Percentiles rank a stretch among this genome's conserved stretches.
Conservation (phyloP, 2,797 vertebrate genomes). For the Ceyx erithaca region DNA sequence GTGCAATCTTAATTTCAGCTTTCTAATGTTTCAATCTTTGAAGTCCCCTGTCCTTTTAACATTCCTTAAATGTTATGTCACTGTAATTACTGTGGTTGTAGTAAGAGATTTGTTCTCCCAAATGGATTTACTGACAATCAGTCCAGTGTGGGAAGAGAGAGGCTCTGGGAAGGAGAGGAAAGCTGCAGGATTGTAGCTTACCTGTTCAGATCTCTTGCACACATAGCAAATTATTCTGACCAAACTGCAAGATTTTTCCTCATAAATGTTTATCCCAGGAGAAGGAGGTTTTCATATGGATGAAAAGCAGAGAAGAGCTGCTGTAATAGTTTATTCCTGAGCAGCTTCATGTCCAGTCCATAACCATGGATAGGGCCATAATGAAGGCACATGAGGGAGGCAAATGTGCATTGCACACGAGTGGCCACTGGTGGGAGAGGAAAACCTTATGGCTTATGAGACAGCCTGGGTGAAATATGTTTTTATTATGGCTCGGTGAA, state of each 20-base stretch:
- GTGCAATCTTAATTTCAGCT: conserved; percentile 20
- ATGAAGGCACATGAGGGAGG: not conserved
- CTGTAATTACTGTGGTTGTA: conserved; percentile 4
- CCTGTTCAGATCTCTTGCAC: not conserved
- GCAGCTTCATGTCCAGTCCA: not conserved
- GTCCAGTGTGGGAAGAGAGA: not conserved
- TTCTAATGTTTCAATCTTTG: conserved; percentile 27
- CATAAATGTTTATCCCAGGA: not conserved
- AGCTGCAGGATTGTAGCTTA: not conserved
- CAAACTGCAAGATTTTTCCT: not conserved
- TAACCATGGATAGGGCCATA: not conserved
- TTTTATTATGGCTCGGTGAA: not conserved
- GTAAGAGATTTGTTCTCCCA: not conserved
- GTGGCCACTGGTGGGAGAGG: not conserved
- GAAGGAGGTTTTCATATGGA: not conserved
- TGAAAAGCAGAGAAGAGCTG: not conserved
- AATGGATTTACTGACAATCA: not conserved
- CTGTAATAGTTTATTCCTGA: not conserved
- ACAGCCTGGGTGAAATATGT: not conserved
- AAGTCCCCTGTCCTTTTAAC: conserved; percentile 26
- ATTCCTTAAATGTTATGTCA: conserved; percentile 38
- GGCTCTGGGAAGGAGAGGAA: not conserved
- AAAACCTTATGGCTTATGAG: not conserved
- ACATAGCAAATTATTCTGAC: not conserved
- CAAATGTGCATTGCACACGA: not conserved